Conservation (phyloP, 2,797 vertebrate species). For the Rhinophrynus dorsalis region DNA sequence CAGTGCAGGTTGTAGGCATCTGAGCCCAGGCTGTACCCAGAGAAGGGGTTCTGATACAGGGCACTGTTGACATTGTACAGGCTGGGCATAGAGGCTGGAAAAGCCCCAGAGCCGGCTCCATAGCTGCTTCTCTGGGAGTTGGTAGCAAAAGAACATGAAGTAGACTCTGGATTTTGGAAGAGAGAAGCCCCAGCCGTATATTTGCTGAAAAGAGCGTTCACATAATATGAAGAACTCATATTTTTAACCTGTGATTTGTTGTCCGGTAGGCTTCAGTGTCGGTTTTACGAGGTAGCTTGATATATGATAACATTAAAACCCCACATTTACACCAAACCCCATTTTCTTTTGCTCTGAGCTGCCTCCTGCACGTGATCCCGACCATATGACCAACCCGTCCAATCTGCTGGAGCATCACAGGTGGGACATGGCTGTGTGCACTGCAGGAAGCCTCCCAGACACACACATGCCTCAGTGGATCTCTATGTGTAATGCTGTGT, state of each 20-base stretch:
- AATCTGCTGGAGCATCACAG: conserved; percentile 78
- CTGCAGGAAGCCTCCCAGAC: conserved; percentile 43
- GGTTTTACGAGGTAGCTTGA: conserved; percentile 97
- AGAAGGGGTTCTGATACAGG: conserved; percentile 76
- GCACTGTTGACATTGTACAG: conserved; percentile 84
- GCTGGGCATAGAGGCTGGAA: conserved; percentile 77
- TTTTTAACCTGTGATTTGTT: conserved; percentile 96
- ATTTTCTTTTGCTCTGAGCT: conserved; percentile 88
- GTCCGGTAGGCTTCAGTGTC: conserved; percentile 92
- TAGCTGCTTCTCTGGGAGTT: conserved; percentile 79
- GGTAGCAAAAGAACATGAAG: conserved; percentile 81
- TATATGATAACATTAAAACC: conserved; percentile 97
- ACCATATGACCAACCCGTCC: conserved; percentile 77
- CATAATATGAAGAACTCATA: conserved; percentile 95
- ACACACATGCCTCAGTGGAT: no score
- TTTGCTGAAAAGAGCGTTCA: conserved; percentile 93
- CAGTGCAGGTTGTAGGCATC: conserved; percentile 79
- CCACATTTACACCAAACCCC: conserved; percentile 97
- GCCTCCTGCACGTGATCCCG: conserved; percentile 80
- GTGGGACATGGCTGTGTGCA: conserved; percentile 67
- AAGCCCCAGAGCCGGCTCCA: conserved; percentile 73
- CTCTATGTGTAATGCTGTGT: no score
- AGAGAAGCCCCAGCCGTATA: conserved; percentile 82
- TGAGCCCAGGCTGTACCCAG: conserved; percentile 76
- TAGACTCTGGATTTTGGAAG: conserved; percentile 82